Evolutionary conservation across 2,888 invertebrate species (phyloP).

Genomic region (Hemithea aestivaria): DNA sequence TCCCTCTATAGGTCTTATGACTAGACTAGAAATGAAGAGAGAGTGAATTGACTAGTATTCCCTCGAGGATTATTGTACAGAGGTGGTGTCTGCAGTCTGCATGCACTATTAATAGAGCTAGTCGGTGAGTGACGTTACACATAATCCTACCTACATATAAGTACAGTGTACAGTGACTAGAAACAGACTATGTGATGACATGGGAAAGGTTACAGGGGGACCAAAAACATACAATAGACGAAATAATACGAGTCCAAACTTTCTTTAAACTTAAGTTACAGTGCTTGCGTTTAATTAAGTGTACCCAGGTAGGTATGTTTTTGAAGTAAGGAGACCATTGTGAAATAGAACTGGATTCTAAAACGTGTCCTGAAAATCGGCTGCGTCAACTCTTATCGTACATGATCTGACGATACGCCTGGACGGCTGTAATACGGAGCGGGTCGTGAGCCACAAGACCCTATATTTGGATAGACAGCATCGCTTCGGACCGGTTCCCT

Average conservation of each 20-base stretch:
- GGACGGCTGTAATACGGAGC: background rate
- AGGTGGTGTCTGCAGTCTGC: slow-evolving; percentile 13
- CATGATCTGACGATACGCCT: slow-evolving; percentile 1
- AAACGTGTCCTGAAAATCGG: too few species aligned
- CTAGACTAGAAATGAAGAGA: slow-evolving; percentile 11
- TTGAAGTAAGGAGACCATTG: too few species aligned
- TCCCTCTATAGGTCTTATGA: too few species aligned
- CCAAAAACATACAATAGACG: too few species aligned
- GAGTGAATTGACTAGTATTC: slow-evolving; percentile 11
- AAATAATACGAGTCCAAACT: too few species aligned
- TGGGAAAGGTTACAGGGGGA: too few species aligned
- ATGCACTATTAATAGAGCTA: slow-evolving; percentile 24
- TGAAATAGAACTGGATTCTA: too few species aligned
- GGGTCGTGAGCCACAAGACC: background rate
- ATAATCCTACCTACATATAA: slow-evolving; percentile 11
- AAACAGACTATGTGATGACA: too few species aligned
- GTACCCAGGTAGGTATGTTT: too few species aligned
- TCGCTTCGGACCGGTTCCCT: slow-evolving; percentile 7
- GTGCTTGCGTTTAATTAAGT: too few species aligned
- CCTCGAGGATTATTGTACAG: slow-evolving; percentile 20
- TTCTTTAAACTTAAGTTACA: too few species aligned
- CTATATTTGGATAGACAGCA: slow-evolving; percentile 13
- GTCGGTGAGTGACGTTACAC: slow-evolving; percentile 15
- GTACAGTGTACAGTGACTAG: slow-evolving; percentile 4
- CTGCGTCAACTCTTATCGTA: too few species aligned